These are phyloP conservation scores for Nymphalis urticae DNA, from an alignment of 2,888 invertebrate species.

Conservation along the genomic window DNA sequence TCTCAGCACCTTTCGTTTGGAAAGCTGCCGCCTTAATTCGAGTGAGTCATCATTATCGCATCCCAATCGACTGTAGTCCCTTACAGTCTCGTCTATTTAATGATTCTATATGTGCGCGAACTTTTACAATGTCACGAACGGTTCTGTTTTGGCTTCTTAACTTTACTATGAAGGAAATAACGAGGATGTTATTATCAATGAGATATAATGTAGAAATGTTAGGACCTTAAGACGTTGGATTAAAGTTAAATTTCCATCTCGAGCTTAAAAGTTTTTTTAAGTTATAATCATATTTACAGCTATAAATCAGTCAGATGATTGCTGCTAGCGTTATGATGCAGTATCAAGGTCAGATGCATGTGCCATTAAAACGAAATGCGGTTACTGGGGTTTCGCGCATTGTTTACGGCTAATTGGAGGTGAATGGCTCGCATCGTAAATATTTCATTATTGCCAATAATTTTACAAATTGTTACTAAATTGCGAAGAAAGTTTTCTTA, in stretches of 20 bases:
- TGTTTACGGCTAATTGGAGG: conserved; percentile 34
- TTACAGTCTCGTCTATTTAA: conserved; percentile 23
- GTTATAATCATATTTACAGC: conserved; percentile 54
- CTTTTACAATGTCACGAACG: conserved; percentile 11
- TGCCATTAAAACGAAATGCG: conserved; percentile 53
- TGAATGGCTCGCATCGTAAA: conserved; percentile 38
- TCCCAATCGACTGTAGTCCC: conserved; percentile 45
- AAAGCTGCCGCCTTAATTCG: conserved; percentile 74
- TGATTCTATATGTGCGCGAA: neutral
- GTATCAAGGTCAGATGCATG: conserved; percentile 68
- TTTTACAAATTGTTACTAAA: conserved; percentile 30
- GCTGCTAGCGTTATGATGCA: conserved; percentile 65
- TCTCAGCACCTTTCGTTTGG: conserved; percentile 79
- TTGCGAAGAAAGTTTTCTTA: conserved; percentile 35
- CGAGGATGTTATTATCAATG: neutral
- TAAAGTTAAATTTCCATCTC: conserved; percentile 26
- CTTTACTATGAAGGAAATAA: conserved; percentile 9
- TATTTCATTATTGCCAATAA: conserved; percentile 41
- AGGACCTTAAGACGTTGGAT: neutral
- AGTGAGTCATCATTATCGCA: conserved; percentile 61
- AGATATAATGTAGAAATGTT: neutral
- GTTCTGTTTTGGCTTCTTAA: conserved; percentile 3
- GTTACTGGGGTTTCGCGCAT: conserved; percentile 45
- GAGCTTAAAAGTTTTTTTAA: conserved; percentile 40
- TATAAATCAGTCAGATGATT: conserved; percentile 57